Conservation (phyloP, 2,797 vertebrate genomes). For the Sebastes trivittatus region DNA sequence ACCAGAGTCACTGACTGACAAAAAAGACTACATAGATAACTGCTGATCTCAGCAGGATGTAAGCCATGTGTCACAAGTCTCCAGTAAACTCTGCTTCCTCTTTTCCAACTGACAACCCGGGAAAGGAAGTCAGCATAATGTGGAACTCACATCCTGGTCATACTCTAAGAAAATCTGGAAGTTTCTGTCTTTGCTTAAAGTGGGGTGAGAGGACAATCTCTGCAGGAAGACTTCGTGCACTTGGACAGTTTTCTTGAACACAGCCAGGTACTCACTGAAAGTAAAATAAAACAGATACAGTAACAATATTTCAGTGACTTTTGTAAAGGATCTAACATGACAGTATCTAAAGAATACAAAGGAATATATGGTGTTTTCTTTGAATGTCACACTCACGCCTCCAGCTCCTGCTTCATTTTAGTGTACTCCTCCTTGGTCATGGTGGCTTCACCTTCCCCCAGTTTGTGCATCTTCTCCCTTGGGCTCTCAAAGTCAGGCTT, state of each 20-base stretch:
- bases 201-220: constrained; percentile 91
- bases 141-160: constrained; percentile 93
- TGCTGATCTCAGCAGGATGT: constrained; percentile 81
- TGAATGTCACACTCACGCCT: constrained; percentile 87
- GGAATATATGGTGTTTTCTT: neutral
- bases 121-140: constrained; percentile 73
- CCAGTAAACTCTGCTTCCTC: constrained; percentile 66
- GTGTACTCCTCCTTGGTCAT: constrained; percentile 98
- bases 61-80: constrained; percentile 61
- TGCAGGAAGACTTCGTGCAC: constrained; percentile 97
- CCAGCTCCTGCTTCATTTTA: constrained; percentile 98
- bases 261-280: constrained; percentile 90
- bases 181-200: constrained; percentile 95
- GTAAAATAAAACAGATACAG: neutral
- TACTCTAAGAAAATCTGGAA: constrained; percentile 99
- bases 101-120: constrained; percentile 54
- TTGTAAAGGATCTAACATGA: neutral
- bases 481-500: constrained; percentile 97
- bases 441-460: constrained; percentile 96
- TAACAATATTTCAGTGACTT: neutral
- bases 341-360: neutral
- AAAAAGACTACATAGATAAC: constrained; percentile 51
- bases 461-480: constrained; percentile 97
- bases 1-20: constrained; percentile 7
- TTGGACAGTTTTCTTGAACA: constrained; percentile 99